Base-by-base conservation (phyloP, 2,797 vertebrate species). In the Falco naumanni region DNA sequence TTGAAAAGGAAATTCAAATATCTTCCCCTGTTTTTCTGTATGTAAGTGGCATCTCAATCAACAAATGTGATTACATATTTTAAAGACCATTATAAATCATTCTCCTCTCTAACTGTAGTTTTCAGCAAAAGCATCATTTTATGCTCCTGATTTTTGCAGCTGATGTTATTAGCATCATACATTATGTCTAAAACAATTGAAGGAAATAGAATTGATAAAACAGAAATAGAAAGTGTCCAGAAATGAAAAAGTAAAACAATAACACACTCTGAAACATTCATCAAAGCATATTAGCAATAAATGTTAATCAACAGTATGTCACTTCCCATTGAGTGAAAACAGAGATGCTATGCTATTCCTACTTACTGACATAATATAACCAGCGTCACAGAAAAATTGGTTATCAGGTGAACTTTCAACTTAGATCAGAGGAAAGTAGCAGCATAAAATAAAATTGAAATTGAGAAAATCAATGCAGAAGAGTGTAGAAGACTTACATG, bases 301-400 rank as follows among this genome's bases (percentile, higher is more conserved):
- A 96, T 97, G 93, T 95, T 96, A 90, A 96, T 97, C 94, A 95
- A 87, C 54, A 53, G 10, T 10, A 9, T 95, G 95, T 95, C 96
- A 93, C 81, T 91, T 97, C 72, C 56, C 59, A 93, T 95, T 86
- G 79, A 96, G 71, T 29, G 57, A 86, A 93, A 94, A 84, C 54
- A 77, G 26, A 95, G 59, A 50, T 84, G 48, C 64, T 93, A 41
- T 56, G 61, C 21, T 68, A 13, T 59, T 79, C 88, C 59, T 48
- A 66, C 59, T 86, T 86, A 77, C 81, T 69, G 71, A 70, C 56
- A 61, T 61, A 79, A 95, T 53, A 74, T 60, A 94, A 92, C 37
- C 50, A 88, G 45, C 12, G 0, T 50, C 59, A 79, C 47, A 93
- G 84, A 47, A 72, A 82, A 93, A 91, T 47, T 86, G 63, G 24